A percentile compares a stretch with the other conserved stretches of the same genome.
Evolutionary conservation across 2,113 vertebrate species (phyloP).

Genomic region (Centrocercus urophasianus): DNA sequence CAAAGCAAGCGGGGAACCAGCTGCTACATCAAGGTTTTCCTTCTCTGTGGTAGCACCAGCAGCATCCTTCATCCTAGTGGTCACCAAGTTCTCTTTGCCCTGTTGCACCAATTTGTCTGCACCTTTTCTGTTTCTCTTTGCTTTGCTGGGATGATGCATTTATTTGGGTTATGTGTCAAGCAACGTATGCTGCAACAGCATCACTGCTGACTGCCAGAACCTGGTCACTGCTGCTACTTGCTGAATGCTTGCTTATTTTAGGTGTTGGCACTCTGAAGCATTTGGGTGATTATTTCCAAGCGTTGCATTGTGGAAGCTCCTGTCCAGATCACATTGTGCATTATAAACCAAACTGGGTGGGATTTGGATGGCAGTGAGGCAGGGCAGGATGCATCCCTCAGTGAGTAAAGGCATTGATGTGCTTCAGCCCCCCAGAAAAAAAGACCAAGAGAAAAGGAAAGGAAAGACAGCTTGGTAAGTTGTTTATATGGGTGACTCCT

Average conservation of each 20-base stretch:
- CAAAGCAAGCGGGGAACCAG: not conserved
- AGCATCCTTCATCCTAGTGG: not conserved
- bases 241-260: not conserved
- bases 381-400: not conserved
- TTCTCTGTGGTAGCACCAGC: not conserved
- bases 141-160: not conserved
- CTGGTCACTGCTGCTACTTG: not conserved
- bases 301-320: rapidly evolving
- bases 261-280: not conserved
- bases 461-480: not conserved
- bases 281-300: not conserved
- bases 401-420: not conserved
- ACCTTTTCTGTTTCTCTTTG: not conserved
- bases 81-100: not conserved
- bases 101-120: not conserved
- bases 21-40: not conserved
- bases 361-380: not conserved
- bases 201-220: not conserved
- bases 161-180: slow-evolving; percentile 30
- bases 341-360: not conserved
- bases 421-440: not conserved
- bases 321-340: not conserved
- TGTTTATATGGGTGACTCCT: not conserved
- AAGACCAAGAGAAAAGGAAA: not conserved
- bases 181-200: not conserved